Conservation (phyloP, 2,113 vertebrate species). For the Sorex araneus region DNA sequence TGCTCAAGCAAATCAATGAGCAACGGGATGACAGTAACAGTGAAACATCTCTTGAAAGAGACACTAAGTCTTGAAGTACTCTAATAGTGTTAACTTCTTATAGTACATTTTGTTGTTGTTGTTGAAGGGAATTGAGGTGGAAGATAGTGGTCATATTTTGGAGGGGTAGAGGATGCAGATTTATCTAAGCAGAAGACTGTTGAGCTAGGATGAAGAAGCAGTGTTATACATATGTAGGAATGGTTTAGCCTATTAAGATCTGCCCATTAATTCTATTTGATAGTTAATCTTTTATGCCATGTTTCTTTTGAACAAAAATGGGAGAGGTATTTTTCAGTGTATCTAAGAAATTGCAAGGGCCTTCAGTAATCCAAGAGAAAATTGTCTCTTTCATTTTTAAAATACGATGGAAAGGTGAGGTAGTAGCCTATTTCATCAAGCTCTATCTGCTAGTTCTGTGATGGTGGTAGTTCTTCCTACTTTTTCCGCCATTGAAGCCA, state of each 20-base stretch:
- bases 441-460: neutral
- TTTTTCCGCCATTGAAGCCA: neutral
- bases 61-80: neutral
- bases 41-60: neutral
- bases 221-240: neutral
- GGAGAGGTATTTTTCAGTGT: neutral
- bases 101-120: neutral
- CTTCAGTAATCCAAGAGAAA: neutral
- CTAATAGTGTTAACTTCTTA: neutral
- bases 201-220: slow-evolving; percentile 1
- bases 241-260: neutral
- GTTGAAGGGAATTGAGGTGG: neutral
- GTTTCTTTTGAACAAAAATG: slow-evolving; percentile 25
- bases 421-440: neutral
- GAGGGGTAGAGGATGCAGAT: neutral
- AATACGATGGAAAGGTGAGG: neutral
- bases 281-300: neutral
- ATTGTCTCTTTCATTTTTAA: slow-evolving; percentile 1
- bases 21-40: too few species aligned
- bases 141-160: neutral
- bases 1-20: too few species aligned
- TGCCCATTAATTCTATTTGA: neutral
- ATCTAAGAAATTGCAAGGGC: neutral
- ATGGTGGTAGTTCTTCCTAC: neutral
- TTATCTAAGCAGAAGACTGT: neutral